Conservation (phyloP, 2,888 invertebrate species). For the Cataglyphis albicans region DNA sequence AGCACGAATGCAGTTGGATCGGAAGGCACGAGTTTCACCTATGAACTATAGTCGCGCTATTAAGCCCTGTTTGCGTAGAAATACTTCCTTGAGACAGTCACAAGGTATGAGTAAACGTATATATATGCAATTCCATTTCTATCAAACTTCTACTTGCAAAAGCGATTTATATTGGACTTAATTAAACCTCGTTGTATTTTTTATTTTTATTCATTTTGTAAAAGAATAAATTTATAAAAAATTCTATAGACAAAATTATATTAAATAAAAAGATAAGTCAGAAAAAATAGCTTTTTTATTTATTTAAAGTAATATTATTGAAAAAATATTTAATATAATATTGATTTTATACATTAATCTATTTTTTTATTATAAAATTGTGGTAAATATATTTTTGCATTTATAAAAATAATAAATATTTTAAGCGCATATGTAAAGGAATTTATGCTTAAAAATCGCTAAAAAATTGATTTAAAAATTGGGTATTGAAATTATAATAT, state of each 20-base stretch:
- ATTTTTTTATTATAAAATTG: background rate
- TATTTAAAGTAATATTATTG: background rate
- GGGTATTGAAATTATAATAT: background rate
- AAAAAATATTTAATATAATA: background rate
- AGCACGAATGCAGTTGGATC: background rate
- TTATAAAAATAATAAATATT: conserved; percentile 12
- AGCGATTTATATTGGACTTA: background rate
- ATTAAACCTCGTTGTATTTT: background rate
- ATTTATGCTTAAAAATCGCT: background rate
- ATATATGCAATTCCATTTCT: conserved; percentile 29
- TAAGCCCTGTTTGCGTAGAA: conserved; percentile 15
- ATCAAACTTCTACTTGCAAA: background rate
- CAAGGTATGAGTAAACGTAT: background rate
- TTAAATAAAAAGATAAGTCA: background rate
- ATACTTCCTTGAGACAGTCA: conserved; percentile 35
- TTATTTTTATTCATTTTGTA: background rate
- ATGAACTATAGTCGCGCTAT: background rate
- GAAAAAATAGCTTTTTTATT: background rate
- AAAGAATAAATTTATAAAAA: background rate
- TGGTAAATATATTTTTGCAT: background rate
- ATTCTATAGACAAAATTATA: background rate
- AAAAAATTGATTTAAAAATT: background rate
- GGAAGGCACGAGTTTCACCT: background rate
- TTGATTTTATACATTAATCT: background rate
- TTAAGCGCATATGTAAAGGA: background rate